Percentiles rank a stretch among this genome's conserved stretches.
Evolutionary conservation across 2,888 invertebrate species (phyloP).

Genomic region (Pyrgus malvae): DNA sequence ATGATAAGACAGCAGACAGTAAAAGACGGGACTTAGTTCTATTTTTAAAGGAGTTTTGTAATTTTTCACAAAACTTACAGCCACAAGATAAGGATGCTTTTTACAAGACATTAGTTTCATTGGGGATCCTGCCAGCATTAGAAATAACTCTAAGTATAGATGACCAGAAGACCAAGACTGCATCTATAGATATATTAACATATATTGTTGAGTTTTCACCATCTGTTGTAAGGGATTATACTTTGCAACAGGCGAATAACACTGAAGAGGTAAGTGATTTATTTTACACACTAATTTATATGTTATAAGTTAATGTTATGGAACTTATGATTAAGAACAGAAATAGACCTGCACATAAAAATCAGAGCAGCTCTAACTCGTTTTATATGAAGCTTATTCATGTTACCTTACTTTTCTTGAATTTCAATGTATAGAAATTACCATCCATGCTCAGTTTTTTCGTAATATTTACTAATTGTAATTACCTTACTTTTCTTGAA

Average conservation of each 20-base stretch:
- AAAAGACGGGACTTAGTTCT: constrained; percentile 96
- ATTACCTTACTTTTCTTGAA: too few relatives aligned
- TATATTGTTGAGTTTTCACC: constrained; percentile 99
- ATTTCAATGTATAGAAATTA: too few relatives aligned
- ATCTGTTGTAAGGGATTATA: constrained; percentile 97
- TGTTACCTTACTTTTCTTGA: too few relatives aligned
- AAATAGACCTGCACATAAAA: too few relatives aligned
- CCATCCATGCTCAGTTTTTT: too few relatives aligned
- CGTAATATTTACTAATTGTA: too few relatives aligned
- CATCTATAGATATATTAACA: constrained; percentile 98
- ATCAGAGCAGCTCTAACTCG: too few relatives aligned
- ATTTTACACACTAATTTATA: too few relatives aligned
- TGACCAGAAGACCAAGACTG: constrained; percentile 96
- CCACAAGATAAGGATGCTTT: constrained; percentile 98
- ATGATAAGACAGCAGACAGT: constrained; percentile 90
- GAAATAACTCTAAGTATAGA: constrained; percentile 95
- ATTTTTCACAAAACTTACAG: constrained; percentile 99
- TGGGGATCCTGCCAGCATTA: constrained; percentile 93
- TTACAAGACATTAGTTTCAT: constrained; percentile 95
- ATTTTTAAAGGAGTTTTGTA: constrained; percentile 99
- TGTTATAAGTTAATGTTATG: too few relatives aligned
- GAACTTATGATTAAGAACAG: too few relatives aligned
- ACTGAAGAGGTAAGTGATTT: constrained; percentile 90
- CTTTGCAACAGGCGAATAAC: constrained; percentile 94
- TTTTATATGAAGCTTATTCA: too few relatives aligned